Percentiles rank a stretch among this genome's conserved stretches.
These are phyloP conservation scores for Hippocampus guttulatus DNA, from an alignment of 2,113 vertebrate species.

Conservation along the genomic window DNA sequence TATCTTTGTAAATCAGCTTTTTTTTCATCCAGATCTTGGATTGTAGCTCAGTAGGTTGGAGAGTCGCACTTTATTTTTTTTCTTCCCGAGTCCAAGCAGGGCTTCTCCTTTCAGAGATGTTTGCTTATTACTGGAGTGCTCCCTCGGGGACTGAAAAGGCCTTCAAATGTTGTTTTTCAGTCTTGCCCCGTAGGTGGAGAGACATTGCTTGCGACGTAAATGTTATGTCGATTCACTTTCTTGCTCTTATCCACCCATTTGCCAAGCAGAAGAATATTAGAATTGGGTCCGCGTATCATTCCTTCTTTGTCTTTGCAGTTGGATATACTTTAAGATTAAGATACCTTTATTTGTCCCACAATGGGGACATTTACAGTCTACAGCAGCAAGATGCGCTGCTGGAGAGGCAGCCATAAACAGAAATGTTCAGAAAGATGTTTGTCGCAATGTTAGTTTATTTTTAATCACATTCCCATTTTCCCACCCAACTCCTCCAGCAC, in stretches of 20 bases:
- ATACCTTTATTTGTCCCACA: too few species aligned
- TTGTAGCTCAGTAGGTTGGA: neutral
- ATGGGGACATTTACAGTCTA: too few species aligned
- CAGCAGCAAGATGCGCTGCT: too few species aligned
- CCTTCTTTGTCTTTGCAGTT: too few species aligned
- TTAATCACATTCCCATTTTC: neutral
- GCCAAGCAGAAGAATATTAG: neutral
- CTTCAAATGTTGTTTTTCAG: constrained; percentile 1
- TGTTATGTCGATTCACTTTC: neutral
- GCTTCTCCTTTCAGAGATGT: neutral
- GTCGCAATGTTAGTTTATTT: neutral
- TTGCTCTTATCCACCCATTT: too few species aligned
- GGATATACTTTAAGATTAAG: too few species aligned
- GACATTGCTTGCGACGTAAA: neutral
- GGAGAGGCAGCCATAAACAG: too few species aligned
- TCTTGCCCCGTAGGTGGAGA: neutral
- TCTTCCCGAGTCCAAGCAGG: neutral
- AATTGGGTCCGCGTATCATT: too few species aligned
- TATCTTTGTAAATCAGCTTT: too few species aligned
- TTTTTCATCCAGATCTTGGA: too few species aligned
- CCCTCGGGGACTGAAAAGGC: neutral
- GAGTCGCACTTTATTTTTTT: neutral
- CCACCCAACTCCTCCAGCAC: constrained; percentile 49
- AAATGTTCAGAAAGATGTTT: too few species aligned
- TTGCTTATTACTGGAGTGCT: neutral